Evolutionary conservation across 2,888 invertebrate species (phyloP).

Genomic region (Drosophila diplacantha): DNA sequence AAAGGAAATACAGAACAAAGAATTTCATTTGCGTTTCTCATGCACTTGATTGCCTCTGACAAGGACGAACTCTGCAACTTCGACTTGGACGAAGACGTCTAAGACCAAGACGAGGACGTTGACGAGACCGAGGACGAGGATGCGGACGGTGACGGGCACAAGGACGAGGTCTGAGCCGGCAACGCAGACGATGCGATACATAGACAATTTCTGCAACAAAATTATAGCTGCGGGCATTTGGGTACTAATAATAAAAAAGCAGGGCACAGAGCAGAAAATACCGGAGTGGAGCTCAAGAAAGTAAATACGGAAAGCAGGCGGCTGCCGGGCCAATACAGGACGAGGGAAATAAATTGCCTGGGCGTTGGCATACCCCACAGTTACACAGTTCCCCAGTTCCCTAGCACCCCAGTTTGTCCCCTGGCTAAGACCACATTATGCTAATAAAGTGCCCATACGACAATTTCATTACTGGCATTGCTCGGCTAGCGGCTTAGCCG

Average conservation of each 20-base stretch:
- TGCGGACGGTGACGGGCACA: too few species aligned
- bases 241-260: slow-evolving; percentile 54
- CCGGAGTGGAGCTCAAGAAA: slow-evolving; percentile 35
- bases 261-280: slow-evolving; percentile 26
- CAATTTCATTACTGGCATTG: slow-evolving; percentile 58
- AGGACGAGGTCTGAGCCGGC: slow-evolving; percentile 12
- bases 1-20: slow-evolving; percentile 52
- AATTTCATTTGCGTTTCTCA: slow-evolving; percentile 62
- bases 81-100: slow-evolving; percentile 15
- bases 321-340: neutral
- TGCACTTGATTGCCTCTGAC: slow-evolving; percentile 63
- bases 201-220: slow-evolving; percentile 58
- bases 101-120: slow-evolving; percentile 6
- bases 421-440: slow-evolving; percentile 49
- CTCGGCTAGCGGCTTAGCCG: slow-evolving; percentile 23
- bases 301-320: slow-evolving; percentile 35
- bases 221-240: slow-evolving; percentile 63
- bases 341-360: slow-evolving; percentile 40
- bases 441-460: slow-evolving; percentile 63
- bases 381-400: slow-evolving; percentile 9
- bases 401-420: neutral
- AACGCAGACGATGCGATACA: slow-evolving; percentile 47
- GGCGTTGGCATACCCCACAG: slow-evolving; percentile 27
- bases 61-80: slow-evolving; percentile 30
- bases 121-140: neutral